Base-by-base conservation (phyloP, 2,888 invertebrate genomes). In the Hypomecis atomaria region DNA sequence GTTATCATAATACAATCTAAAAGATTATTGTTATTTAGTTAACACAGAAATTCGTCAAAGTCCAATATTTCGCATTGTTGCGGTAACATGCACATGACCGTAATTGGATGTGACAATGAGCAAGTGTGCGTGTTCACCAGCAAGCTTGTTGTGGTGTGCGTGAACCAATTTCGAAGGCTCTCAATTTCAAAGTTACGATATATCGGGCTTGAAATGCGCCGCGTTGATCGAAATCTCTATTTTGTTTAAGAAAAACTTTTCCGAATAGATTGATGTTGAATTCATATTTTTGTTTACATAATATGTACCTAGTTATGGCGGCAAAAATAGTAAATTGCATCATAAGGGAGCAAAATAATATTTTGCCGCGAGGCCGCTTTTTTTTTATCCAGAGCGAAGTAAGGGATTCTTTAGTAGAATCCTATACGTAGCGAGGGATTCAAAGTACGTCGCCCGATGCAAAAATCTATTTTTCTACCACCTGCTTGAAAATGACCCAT, bases 131-230 rank as follows among this genome's bases (percentile, higher is more conserved):
- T 54, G 40, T 38, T 9, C 13, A 37, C 23, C 34, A 4, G 6
- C 52, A 45, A 47, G 40, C 45, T 11, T 13, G 5, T 38, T 9
- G 23, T 43, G 10, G 43, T 55, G 43, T 55, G 45, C 5, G 60
- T 42, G 60, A 55, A 54, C 54, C 53, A 60, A 60, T 60, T 60
- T 42, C 54, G 47, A 47, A 11, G 60, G 34, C 60, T 61, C 54
- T 54, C 54, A 61, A 61, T 55, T 55, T 55, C 48, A 48, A 61
- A 59, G 53, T 59, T 53, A 60, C 53, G 53, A 60, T 58, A 40
- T 63, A 58, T 63, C 44, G 57, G 45, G 40, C 10, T 11, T 54
- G 42, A 48, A 54, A 63, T 45, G 43, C 52, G 11, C 11, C 49
- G 52, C 34, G 52, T 45, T 52, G 59, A 59, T 52, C 50, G 44